phyloP scores from a whole-genome alignment of 53 echinoderm and acorn worm species.

The Zoroaster sp. region DNA sequence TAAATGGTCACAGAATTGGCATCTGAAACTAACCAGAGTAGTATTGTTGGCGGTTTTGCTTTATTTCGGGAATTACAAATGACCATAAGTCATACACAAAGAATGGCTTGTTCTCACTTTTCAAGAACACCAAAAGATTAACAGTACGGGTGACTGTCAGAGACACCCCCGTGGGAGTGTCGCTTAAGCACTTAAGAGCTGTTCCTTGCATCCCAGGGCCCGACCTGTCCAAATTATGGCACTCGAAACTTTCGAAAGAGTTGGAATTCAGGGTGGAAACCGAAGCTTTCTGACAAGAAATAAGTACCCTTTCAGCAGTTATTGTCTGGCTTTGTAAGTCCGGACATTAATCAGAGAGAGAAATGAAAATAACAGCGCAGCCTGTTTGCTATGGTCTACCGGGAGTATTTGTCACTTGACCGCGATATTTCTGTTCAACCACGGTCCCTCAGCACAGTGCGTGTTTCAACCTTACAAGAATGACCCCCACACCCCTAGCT shows the following conservation, averaged over 20 bases:
- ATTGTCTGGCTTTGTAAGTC: not conserved
- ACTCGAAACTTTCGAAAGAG: not conserved
- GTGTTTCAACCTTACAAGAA: no score
- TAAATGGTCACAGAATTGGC: not conserved
- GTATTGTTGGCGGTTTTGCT: not conserved
- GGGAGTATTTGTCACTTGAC: not conserved
- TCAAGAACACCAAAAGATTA: not conserved
- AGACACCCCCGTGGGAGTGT: not conserved
- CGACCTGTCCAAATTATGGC: conserved; percentile 23
- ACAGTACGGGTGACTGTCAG: not conserved
- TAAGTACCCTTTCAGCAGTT: not conserved
- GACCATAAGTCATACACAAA: not conserved
- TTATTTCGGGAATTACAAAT: not conserved
- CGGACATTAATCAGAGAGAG: not conserved
- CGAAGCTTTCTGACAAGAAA: not conserved
- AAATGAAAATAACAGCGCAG: not conserved
- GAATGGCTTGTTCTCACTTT: not conserved
- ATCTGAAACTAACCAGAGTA: not conserved
- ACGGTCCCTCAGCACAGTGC: not conserved
- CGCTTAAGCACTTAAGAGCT: not conserved
- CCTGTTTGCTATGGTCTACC: not conserved
- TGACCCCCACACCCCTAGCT: no score
- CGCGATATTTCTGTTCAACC: not conserved
- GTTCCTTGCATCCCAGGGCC: not conserved
- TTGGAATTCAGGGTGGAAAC: not conserved